These are phyloP conservation scores for Chromoteleia sp. DNA, from an alignment of 2,888 invertebrate species.

Conservation along the genomic window DNA sequence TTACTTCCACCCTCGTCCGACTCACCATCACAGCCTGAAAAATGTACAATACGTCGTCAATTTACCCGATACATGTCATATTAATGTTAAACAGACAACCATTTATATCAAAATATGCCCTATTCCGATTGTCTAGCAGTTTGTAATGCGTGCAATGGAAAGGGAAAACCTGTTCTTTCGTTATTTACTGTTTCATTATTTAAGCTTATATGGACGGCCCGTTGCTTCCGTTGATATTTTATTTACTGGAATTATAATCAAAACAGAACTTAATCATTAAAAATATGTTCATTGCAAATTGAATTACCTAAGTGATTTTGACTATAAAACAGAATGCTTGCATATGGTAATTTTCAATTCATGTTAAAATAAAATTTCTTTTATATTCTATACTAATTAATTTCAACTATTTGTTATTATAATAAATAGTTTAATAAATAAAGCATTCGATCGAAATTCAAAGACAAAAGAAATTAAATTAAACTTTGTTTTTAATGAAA, in stretches of 20 bases:
- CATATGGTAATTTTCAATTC: no score
- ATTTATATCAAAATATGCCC: constrained; percentile 56
- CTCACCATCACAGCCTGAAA: constrained; percentile 86
- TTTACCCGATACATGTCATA: constrained; percentile 55
- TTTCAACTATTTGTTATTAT: no score
- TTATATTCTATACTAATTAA: no score
- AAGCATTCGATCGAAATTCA: no score
- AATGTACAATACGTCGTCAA: constrained; percentile 63
- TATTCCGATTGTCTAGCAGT: constrained; percentile 48
- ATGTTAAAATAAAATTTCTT: no score
- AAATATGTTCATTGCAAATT: constrained; percentile 10
- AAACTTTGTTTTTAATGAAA: no score
- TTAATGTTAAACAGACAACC: constrained; percentile 54
- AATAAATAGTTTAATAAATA: no score
- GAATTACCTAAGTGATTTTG: neutral
- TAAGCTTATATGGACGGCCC: constrained; percentile 19
- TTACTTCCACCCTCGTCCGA: constrained; percentile 92
- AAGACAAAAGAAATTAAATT: no score
- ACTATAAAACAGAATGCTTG: no score
- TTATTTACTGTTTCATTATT: constrained; percentile 56
- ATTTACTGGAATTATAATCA: constrained; percentile 30
- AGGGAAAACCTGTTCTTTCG: constrained; percentile 42
- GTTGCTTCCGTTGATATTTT: constrained; percentile 21
- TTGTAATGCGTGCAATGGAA: constrained; percentile 15
- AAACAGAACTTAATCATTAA: constrained; percentile 8